Evolutionary conservation across 2,113 vertebrate genomes (phyloP).

Genomic region (Laterallus jamaicensis): DNA sequence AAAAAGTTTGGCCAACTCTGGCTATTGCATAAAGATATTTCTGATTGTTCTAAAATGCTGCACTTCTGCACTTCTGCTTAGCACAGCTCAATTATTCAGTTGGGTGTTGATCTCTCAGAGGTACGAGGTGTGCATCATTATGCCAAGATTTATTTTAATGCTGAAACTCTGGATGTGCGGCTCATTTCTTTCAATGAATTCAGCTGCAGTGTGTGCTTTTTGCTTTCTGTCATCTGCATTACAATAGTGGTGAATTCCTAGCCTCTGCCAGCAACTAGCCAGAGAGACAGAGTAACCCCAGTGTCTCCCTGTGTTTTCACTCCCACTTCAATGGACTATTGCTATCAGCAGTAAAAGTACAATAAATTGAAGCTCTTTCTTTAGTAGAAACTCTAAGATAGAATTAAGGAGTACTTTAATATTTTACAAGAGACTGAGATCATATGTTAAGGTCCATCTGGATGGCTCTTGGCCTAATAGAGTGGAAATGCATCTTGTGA

Average conservation of each 20-base stretch:
- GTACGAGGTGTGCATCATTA: background rate
- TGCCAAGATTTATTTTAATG: conserved; percentile 11
- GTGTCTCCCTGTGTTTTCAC: conserved; percentile 14
- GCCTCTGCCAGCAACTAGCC: conserved; percentile 1
- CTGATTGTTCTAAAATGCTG: background rate
- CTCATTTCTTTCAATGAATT: conserved; percentile 18
- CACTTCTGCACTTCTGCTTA: background rate
- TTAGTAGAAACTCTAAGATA: conserved; percentile 19
- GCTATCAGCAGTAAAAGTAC: conserved; percentile 35
- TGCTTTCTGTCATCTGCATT: conserved; percentile 52
- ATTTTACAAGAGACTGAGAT: conserved; percentile 44
- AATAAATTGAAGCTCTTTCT: conserved; percentile 35
- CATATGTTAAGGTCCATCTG: conserved; percentile 59
- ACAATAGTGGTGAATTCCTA: background rate
- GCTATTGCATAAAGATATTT: background rate
- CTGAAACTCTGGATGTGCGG: background rate
- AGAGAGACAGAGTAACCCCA: background rate
- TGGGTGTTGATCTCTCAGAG: background rate
- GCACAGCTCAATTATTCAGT: background rate
- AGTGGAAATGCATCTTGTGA: conserved; percentile 47
- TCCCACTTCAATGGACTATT: conserved; percentile 37
- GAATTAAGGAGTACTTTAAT: conserved; percentile 56
- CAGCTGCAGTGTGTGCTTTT: background rate
- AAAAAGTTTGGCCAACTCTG: background rate
- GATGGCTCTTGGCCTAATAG: conserved; percentile 16